These are phyloP conservation scores for Drosophila subsilvestris DNA, from an alignment of 2,888 invertebrate genomes.

Conservation along the genomic window DNA sequence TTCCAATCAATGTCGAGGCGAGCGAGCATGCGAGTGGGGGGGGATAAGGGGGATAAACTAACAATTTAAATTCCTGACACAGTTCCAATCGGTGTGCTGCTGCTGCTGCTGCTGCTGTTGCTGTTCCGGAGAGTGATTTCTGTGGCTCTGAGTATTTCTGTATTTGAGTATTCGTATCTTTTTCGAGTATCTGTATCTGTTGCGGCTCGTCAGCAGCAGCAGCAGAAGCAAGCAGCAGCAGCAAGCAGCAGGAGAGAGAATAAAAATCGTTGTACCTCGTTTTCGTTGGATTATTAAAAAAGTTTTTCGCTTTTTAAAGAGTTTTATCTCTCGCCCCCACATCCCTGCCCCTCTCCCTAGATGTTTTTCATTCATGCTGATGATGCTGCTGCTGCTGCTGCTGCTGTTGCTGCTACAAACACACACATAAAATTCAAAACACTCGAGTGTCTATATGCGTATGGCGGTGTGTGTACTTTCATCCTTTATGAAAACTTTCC, in stretches of 20 bases:
- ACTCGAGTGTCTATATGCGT: constrained; percentile 54
- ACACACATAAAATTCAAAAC: constrained; percentile 71
- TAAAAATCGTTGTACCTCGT: constrained; percentile 19
- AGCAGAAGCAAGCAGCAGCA: constrained; percentile 10
- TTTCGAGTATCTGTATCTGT: constrained; percentile 14
- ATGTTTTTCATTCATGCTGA: constrained; percentile 50
- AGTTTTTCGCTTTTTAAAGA: constrained; percentile 71
- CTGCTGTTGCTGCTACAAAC: constrained; percentile 9
- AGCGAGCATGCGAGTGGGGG: not conserved
- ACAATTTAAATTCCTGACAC: constrained; percentile 68
- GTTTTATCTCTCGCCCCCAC: constrained; percentile 31
- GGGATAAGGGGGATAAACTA: constrained; percentile 55
- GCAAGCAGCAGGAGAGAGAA: not conserved
- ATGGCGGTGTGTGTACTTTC: constrained; percentile 45
- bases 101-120: too few relatives aligned
- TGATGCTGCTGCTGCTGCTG: not conserved
- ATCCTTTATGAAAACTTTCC: constrained; percentile 73
- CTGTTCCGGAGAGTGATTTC: not conserved
- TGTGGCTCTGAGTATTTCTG: constrained; percentile 12
- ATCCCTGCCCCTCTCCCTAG: not conserved
- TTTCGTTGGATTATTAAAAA: constrained; percentile 75
- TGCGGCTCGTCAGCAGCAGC: constrained; percentile 1
- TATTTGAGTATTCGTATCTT: constrained; percentile 21
- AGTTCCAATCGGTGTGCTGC: constrained; percentile 12
- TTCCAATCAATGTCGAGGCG: constrained; percentile 27